Percentiles rank a stretch among this genome's conserved stretches.
Evolutionary conservation across 2,113 vertebrate genomes (phyloP).

Genomic region (Phrynocephalus versicolor): DNA sequence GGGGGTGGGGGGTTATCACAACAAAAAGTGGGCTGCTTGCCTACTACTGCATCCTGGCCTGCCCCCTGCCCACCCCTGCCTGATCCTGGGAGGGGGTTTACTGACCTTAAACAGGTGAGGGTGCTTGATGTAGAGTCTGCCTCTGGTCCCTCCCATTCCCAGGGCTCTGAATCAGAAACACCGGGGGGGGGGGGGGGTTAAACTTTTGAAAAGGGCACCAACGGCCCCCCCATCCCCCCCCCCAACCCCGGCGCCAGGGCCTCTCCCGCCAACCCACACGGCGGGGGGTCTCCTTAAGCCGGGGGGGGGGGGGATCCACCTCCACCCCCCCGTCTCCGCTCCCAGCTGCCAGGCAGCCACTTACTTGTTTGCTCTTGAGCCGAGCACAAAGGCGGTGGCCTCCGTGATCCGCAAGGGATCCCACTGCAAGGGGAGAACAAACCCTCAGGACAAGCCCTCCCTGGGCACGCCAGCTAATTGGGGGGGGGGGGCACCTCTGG

Average conservation of each 20-base stretch:
- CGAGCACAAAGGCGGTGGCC: slow-evolving; percentile 91
- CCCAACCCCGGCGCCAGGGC: slow-evolving; percentile 12
- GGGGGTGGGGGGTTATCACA: no score
- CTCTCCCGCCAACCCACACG: neutral
- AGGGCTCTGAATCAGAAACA: slow-evolving; percentile 82
- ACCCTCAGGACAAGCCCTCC: neutral
- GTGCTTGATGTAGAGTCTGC: slow-evolving; percentile 97
- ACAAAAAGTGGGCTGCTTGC: no score
- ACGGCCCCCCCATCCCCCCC: no score
- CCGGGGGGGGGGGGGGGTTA: neutral
- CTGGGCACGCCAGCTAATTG: no score
- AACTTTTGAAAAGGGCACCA: rapidly evolving
- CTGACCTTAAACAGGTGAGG: slow-evolving; percentile 96
- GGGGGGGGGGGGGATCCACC: neutral
- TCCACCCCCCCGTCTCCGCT: neutral
- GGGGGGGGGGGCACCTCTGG: no score
- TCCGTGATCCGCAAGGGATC: slow-evolving; percentile 90
- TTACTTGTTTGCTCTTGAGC: slow-evolving; percentile 98
- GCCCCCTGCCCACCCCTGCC: neutral
- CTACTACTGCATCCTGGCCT: neutral
- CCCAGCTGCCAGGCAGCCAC: slow-evolving; percentile 52
- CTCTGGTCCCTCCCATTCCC: slow-evolving; percentile 98
- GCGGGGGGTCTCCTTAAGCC: no score
- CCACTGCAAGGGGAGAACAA: slow-evolving; percentile 81
- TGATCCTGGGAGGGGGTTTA: rapidly evolving